phyloP scores from a whole-genome alignment of 2,797 vertebrate genomes.

The Semotilus atromaculatus region DNA sequence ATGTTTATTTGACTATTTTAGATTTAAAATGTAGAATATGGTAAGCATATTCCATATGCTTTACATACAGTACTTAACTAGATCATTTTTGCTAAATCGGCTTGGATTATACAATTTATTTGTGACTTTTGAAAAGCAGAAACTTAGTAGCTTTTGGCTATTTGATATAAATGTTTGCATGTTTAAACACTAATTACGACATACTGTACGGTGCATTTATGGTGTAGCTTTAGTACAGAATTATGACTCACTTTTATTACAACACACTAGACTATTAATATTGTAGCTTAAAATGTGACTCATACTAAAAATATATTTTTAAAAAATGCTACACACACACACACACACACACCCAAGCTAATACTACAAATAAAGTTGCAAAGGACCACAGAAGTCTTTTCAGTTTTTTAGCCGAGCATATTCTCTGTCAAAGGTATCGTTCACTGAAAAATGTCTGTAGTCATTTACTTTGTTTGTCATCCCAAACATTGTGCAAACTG shows the following conservation, averaged over 20 bases:
- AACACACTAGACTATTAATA: not conserved
- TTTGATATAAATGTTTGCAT: not conserved
- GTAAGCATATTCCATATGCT: not conserved
- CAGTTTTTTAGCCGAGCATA: not conserved
- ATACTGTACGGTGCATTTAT: not conserved
- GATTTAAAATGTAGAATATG: not conserved
- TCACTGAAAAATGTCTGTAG: not conserved
- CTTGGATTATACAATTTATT: not conserved
- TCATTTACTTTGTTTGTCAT: not conserved
- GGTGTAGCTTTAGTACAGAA: not conserved
- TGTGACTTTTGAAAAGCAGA: not conserved
- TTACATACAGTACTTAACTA: not conserved
- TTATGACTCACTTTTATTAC: constrained; percentile 14
- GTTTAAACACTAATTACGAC: not conserved
- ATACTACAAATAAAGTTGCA: constrained; percentile 3
- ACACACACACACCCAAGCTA: not conserved
- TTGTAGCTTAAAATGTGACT: not conserved
- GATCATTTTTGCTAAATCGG: not conserved
- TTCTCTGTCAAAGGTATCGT: not conserved
- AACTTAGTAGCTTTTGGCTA: not conserved
- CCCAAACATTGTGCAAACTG: not conserved
- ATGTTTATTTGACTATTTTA: not conserved
- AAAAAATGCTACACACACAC: too few species aligned
- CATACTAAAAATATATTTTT: too few species aligned
- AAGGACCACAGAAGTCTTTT: not conserved